Base-by-base conservation (phyloP, 2,888 invertebrate species). In the Drosophila paranaensis region DNA sequence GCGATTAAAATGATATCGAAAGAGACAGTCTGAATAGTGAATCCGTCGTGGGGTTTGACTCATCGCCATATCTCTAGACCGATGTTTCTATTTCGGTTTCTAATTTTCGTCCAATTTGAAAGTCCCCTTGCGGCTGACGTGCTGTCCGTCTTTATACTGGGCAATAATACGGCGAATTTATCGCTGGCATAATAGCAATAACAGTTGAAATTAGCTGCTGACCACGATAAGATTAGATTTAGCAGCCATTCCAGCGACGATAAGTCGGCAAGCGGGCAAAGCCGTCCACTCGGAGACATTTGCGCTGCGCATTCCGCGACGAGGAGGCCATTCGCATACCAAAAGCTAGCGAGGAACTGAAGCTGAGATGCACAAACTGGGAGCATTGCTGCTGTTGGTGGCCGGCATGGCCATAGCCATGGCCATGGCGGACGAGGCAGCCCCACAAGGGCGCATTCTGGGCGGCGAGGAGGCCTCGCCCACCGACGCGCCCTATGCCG, bases 381-480 rank as follows among this genome's bases (percentile, higher is more conserved):
- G 6, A 42, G 54, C 43, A 33, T 39, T 40, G 25, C 35, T 39
- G 30, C 35, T 43, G 6, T 35, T 66, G 6, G 35, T 74, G 27
- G 46, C 13, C n/a, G 33, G 68, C 10, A 13, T 68, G 42, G 35
- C 35, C 40, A 11, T 27, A 27, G 37, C 35, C 39, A 11, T 33
- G 37, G 40, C 40, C 39, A 25, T 33, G 37, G 27, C 35, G 10
- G 27, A 8, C 6, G 45, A 62, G 13, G n/a, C 33, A 6, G 30
- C 11, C 35, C 68, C 62, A 1, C 4, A 60, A 6, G 65, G 45
- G 0, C 85, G 91, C 37, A 92, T 92, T 51, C 45, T 85, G 64
- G 92, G 91, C 48, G 93, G 93, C 2, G 73, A 71, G 3, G 89
- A 91, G 58, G 92, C 92, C 2, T 48, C 8, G 0, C 60, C 77